Percentiles rank a stretch among this genome's conserved stretches.
Conservation (phyloP, 2,113 vertebrate species). For the Cyprichromis sp. region DNA sequence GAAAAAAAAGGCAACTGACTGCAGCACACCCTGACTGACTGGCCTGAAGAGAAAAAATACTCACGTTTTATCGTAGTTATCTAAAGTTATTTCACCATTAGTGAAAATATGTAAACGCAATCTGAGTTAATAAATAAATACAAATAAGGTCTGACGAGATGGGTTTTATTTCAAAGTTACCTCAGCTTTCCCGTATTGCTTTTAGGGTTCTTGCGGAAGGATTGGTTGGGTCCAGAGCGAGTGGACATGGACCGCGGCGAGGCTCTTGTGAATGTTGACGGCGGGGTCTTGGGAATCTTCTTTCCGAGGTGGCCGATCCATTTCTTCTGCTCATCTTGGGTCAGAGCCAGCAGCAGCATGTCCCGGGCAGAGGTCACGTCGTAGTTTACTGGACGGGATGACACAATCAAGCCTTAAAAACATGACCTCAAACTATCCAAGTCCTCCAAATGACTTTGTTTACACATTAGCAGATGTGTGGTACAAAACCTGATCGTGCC, state of each 20-base stretch:
- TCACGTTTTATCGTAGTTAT: background rate
- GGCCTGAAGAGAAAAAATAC: constrained; percentile 9
- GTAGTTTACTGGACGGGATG: constrained; percentile 81
- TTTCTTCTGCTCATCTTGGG: constrained; percentile 98
- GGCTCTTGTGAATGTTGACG: constrained; percentile 85
- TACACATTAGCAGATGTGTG: background rate
- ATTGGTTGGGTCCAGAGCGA: constrained; percentile 91
- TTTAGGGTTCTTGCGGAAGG: constrained; percentile 93
- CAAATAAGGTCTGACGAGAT: background rate
- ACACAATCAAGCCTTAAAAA: background rate
- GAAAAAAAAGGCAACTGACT: background rate
- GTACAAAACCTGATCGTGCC: background rate
- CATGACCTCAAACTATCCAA: background rate
- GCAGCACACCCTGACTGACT: constrained; percentile 15
- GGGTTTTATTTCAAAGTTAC: constrained; percentile 65
- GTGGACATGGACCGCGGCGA: constrained; percentile 91
- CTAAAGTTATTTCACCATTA: background rate
- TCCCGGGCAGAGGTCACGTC: constrained; percentile 95
- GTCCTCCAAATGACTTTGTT: background rate
- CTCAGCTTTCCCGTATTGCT: constrained; percentile 90
- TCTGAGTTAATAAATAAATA: background rate
- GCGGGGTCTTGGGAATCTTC: constrained; percentile 96
- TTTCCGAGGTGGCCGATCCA: constrained; percentile 98
- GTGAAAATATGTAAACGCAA: background rate
- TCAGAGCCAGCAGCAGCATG: constrained; percentile 90